These are phyloP conservation scores for Drosophila sordidapex DNA, from an alignment of 2,888 invertebrate species.

Conservation along the genomic window DNA sequence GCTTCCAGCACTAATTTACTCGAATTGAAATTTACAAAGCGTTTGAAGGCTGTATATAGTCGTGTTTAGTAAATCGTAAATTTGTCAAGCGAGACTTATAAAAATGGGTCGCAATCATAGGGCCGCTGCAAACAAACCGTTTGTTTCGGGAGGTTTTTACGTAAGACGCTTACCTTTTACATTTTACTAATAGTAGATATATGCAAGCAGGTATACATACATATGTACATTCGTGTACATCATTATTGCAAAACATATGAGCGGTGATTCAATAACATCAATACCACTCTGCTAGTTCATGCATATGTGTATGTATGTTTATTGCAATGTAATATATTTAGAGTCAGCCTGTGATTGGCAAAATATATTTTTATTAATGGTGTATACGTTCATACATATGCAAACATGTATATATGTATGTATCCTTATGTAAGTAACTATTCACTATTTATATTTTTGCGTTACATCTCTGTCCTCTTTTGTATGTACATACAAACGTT, in stretches of 20 bases:
- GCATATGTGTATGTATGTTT: conserved; percentile 9
- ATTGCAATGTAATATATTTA: neutral
- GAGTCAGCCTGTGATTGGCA: neutral
- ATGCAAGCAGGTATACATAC: conserved; percentile 7
- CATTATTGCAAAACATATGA: conserved; percentile 13
- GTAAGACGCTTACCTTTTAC: conserved; percentile 57
- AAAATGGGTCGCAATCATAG: conserved; percentile 71
- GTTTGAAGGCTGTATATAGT: no score
- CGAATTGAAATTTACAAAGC: neutral
- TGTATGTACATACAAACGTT: conserved; percentile 3
- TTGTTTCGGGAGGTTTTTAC: conserved; percentile 69
- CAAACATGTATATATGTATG: neutral
- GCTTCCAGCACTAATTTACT: neutral
- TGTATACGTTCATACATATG: neutral
- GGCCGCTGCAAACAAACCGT: conserved; percentile 39
- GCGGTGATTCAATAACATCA: conserved; percentile 9
- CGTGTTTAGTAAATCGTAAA: neutral
- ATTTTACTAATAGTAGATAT: neutral
- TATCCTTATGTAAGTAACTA: neutral
- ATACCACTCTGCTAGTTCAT: conserved; percentile 4
- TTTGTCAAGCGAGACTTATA: neutral
- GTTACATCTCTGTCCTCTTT: conserved; percentile 6
- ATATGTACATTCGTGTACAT: neutral
- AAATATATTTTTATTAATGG: neutral
- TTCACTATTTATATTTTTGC: neutral